Conservation (phyloP, 2,797 vertebrate species). For the Poecile montanus region DNA sequence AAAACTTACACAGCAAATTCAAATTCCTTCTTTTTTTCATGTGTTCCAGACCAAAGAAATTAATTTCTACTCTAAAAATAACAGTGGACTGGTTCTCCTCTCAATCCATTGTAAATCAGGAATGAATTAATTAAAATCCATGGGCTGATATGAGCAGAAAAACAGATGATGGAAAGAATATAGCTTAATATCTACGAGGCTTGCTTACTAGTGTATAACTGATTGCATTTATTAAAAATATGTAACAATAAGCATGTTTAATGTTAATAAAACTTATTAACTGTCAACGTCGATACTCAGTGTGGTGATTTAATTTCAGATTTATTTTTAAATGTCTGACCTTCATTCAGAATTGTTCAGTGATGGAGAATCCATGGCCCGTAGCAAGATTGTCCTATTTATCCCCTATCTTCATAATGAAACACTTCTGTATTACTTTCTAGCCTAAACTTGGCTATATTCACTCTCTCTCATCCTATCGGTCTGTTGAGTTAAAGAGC, state of each 20-base stretch:
- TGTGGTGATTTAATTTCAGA: background rate
- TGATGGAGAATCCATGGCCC: background rate
- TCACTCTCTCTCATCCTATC: background rate
- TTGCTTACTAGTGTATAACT: background rate
- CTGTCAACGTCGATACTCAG: background rate
- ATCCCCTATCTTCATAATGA: background rate
- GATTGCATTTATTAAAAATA: background rate
- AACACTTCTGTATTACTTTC: background rate
- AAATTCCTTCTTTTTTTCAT: slow-evolving; percentile 42
- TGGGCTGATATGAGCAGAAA: background rate
- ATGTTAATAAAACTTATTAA: background rate
- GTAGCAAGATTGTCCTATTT: background rate
- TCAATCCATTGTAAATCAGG: background rate
- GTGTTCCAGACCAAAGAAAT: background rate
- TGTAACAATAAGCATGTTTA: background rate
- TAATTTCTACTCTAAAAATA: slow-evolving; percentile 25
- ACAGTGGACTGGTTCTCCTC: background rate
- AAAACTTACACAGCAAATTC: slow-evolving; percentile 48
- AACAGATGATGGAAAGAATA: background rate
- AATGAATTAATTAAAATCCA: background rate
- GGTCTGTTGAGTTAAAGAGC: background rate
- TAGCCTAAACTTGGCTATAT: background rate
- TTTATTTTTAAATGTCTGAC: background rate
- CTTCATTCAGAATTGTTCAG: background rate
- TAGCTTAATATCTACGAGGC: background rate